These are phyloP conservation scores for Delia radicum DNA, from an alignment of 1,140 invertebrate species.

Conservation along the genomic window DNA sequence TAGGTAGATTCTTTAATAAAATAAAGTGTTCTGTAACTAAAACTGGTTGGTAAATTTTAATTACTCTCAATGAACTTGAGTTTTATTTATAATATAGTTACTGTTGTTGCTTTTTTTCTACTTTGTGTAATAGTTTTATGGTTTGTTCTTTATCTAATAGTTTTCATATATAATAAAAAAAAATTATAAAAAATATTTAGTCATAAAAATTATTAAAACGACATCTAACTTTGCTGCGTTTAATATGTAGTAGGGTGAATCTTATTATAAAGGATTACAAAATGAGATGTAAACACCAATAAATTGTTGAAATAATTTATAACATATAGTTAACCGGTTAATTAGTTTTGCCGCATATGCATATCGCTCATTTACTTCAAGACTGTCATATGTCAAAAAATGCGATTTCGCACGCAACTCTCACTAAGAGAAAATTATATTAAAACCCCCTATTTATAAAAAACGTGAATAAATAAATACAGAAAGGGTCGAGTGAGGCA, in stretches of 20 bases:
- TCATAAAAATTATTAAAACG: not conserved
- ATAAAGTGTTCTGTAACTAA: slow-evolving; percentile 9
- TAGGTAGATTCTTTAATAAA: not conserved
- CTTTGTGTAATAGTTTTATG: not conserved
- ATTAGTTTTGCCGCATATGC: too few relatives aligned
- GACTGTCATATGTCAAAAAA: too few relatives aligned
- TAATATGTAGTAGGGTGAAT: not conserved
- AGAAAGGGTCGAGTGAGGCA: too few relatives aligned
- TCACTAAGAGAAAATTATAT: too few relatives aligned
- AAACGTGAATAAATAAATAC: too few relatives aligned
- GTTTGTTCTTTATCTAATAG: not conserved
- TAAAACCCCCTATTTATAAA: too few relatives aligned
- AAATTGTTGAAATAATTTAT: too few relatives aligned
- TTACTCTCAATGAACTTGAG: slow-evolving; percentile 13
- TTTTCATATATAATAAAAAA: not conserved
- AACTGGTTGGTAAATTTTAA: slow-evolving; percentile 2
- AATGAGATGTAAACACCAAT: too few relatives aligned
- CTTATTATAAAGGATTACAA: too few relatives aligned
- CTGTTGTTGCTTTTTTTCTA: not conserved
- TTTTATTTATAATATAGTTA: not conserved
- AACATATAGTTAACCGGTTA: too few relatives aligned
- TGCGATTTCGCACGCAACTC: too few relatives aligned
- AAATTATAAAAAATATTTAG: not conserved
- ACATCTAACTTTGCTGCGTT: not conserved
- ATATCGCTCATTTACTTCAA: too few relatives aligned